Conservation (phyloP, 2,888 invertebrate genomes). For the Unio delphinus region DNA sequence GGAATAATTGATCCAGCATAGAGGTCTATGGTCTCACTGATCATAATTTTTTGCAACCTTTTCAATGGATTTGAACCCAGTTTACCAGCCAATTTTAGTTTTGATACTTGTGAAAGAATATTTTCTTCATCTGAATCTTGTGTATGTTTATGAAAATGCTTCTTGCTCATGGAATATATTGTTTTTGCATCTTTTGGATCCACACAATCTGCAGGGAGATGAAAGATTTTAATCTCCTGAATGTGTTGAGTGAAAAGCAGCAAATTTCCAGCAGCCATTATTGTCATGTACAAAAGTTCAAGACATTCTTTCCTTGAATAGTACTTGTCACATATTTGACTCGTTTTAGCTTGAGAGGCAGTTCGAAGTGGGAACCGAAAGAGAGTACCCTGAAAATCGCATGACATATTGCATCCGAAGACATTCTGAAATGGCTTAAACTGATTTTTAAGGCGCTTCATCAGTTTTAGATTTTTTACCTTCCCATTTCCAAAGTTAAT, state of each 20-base stretch:
- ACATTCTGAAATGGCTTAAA: slow-evolving; percentile 55
- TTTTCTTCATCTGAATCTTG: background rate
- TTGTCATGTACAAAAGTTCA: slow-evolving; percentile 50
- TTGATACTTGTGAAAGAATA: background rate
- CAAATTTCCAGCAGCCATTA: slow-evolving; percentile 53
- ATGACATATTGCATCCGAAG: slow-evolving; percentile 42
- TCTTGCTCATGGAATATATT: slow-evolving; percentile 5
- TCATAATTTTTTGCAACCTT: background rate
- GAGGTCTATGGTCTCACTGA: background rate
- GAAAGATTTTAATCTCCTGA: slow-evolving; percentile 48
- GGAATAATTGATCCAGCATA: background rate
- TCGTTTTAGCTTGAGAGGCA: slow-evolving; percentile 47
- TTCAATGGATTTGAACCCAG: background rate
- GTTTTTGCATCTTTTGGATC: slow-evolving; percentile 8
- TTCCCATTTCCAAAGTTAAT: slow-evolving; percentile 34
- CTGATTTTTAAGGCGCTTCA: slow-evolving; percentile 42
- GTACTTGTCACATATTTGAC: slow-evolving; percentile 49
- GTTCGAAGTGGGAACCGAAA: slow-evolving; percentile 67
- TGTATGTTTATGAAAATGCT: background rate
- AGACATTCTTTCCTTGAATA: slow-evolving; percentile 54
- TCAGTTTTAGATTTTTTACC: slow-evolving; percentile 22
- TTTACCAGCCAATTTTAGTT: background rate
- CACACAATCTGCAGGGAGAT: slow-evolving; percentile 32
- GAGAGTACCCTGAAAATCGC: slow-evolving; percentile 56
- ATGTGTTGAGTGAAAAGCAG: slow-evolving; percentile 69